Evolutionary conservation across 2,888 invertebrate species (phyloP).

Genomic region (Alloscopus bannaensis): DNA sequence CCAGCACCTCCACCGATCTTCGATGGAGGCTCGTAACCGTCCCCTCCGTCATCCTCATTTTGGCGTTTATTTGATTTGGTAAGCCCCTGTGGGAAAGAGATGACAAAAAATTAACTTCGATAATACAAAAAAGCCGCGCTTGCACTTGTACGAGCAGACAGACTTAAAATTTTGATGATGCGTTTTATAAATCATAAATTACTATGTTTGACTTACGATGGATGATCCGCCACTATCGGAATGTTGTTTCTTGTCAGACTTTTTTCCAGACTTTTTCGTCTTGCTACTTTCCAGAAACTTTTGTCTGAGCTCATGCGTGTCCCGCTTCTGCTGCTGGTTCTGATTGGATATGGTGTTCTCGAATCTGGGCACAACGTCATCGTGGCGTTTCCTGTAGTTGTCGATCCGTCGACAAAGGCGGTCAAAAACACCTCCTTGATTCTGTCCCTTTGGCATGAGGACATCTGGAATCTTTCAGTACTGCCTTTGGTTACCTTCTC

Average conservation of each 20-base stretch:
- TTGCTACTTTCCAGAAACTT: slow-evolving; percentile 93
- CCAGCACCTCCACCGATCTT: slow-evolving; percentile 69
- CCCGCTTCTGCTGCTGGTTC: slow-evolving; percentile 93
- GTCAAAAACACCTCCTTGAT: slow-evolving; percentile 86
- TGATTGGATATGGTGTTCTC: slow-evolving; percentile 91
- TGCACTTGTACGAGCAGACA: not conserved
- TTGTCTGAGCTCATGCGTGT: slow-evolving; percentile 91
- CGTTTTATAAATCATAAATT: not conserved
- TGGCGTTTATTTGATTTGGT: slow-evolving; percentile 88
- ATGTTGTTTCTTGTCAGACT: slow-evolving; percentile 81
- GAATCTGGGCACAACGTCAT: slow-evolving; percentile 89
- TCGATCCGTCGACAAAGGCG: slow-evolving; percentile 89
- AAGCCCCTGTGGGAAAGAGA: slow-evolving; percentile 77
- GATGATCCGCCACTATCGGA: slow-evolving; percentile 52
- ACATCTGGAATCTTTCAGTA: slow-evolving; percentile 75
- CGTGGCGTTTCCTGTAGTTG: slow-evolving; percentile 89
- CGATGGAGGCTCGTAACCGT: slow-evolving; percentile 75
- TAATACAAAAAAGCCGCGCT: not conserved
- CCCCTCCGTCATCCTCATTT: slow-evolving; percentile 78
- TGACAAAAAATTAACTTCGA: not conserved
- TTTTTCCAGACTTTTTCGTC: slow-evolving; percentile 88
- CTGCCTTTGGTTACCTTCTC: slow-evolving; percentile 56
- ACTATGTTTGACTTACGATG: too few species aligned
- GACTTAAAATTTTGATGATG: slow-evolving; percentile 4
- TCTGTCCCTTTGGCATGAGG: slow-evolving; percentile 76